Base-by-base conservation (phyloP, 2,888 invertebrate species). In the Caenorhabditis sp. region DNA sequence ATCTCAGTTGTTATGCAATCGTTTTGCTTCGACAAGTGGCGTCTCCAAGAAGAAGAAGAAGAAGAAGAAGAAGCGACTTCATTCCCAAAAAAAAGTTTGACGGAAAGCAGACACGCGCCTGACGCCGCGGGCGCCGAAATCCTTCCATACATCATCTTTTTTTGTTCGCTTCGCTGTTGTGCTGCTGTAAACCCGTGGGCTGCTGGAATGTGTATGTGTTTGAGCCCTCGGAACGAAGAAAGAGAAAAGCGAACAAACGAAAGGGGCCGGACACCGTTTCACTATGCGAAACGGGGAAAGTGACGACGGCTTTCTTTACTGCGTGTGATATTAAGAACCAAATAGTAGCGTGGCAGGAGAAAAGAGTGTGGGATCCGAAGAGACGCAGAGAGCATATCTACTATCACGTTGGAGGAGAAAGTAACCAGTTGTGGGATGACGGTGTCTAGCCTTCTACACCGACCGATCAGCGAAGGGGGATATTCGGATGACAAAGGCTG, bases 1-100 rank as follows among this genome's bases (percentile, higher is more conserved):
- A 24, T 43, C 50, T 17, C 50, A 50, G 50, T 32, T 50, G 50
- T 50, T 50, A 50, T 50, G 50, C 50, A 50, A 50, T 50, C 50
- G 50, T 32, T 50, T 50, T 32, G 50, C 15, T 50, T 50, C 32
- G 50, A 30, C 50, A 50, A 45, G 11, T 45, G 45, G 45, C 45
- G 45, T 15, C 45, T 15, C 41, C 4, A n/a, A n/a, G 39, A 39
- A n/a, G 39, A 45, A 45, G 24, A 45, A 45, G 24, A 45, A 22
- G 24, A 45, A 45, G 45, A 45, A 45, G 24, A 45, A 22, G 45
- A 22, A 45, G 13, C 45, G 45, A 45, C 24, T 41, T 41, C 41
- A 41, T 9, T 46, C 26, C 46, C 2, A 26, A 46, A 46, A 46
- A 46, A 46, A 46, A 9, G 2, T 46, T 43, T 46, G 46, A 46